phyloP scores from a whole-genome alignment of 2,888 invertebrate species.

The Ichneumoninae sp. region DNA sequence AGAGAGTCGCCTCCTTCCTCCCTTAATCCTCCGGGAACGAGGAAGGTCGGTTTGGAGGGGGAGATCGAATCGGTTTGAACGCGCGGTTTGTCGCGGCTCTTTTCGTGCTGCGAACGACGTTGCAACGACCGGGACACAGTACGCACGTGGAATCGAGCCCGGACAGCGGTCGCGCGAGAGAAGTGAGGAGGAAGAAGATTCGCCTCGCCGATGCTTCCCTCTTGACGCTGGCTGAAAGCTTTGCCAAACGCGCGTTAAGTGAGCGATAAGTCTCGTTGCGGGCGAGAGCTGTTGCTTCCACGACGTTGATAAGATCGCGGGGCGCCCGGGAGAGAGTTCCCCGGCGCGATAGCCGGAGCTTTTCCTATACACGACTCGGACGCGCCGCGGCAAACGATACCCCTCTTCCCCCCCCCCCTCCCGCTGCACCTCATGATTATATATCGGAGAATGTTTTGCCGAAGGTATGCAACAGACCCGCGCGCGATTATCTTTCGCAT shows the following conservation, averaged over 20 bases:
- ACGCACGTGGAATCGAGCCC: slow-evolving; percentile 47
- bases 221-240: slow-evolving; percentile 39
- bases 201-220: slow-evolving; percentile 14
- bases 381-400: slow-evolving; percentile 5
- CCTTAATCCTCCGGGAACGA: slow-evolving; percentile 71
- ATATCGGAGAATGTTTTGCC: slow-evolving; percentile 36
- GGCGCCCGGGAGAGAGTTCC: slow-evolving; percentile 31
- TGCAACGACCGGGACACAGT: slow-evolving; percentile 20
- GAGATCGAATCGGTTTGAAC: slow-evolving; percentile 75
- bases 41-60: slow-evolving; percentile 63
- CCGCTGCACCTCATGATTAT: background rate
- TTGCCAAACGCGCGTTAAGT: slow-evolving; percentile 56
- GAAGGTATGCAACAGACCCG: background rate
- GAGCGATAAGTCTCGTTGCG: slow-evolving; percentile 55
- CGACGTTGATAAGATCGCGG: slow-evolving; percentile 52
- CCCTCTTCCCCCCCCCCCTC: background rate
- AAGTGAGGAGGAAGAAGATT: slow-evolving; percentile 33
- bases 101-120: slow-evolving; percentile 69
- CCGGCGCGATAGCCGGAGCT: slow-evolving; percentile 38
- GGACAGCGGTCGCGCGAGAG: slow-evolving; percentile 52
- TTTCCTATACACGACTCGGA: slow-evolving; percentile 23
- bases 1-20: slow-evolving; percentile 58
- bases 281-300: slow-evolving; percentile 32
- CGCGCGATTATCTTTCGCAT: slow-evolving; percentile 13
- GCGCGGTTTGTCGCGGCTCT: slow-evolving; percentile 51